Conservation (phyloP, 1,140 invertebrate species). For the Bombus consobrinus region DNA sequence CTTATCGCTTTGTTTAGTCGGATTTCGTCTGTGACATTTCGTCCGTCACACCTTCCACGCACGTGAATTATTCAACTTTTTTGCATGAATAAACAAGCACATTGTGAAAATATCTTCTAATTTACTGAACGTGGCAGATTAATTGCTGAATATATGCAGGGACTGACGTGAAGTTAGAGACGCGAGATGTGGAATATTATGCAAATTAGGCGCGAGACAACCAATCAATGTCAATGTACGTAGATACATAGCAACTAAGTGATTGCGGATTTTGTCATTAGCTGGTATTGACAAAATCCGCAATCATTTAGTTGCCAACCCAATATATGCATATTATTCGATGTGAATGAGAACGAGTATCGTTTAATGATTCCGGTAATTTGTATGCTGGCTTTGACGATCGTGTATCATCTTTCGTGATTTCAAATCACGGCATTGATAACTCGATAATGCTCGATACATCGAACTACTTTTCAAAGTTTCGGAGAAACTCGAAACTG, state of each 20-base stretch:
- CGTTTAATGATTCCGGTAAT: background rate
- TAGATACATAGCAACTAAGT: background rate
- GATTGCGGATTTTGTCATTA: too few relatives aligned
- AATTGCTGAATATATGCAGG: background rate
- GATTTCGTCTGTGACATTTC: too few relatives aligned
- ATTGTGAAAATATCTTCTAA: background rate
- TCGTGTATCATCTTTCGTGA: background rate
- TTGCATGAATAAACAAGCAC: too few relatives aligned
- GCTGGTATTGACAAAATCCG: too few relatives aligned
- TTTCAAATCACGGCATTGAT: background rate
- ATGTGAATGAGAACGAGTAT: background rate
- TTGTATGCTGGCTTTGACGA: background rate
- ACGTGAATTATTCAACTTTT: too few relatives aligned
- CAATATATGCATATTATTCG: background rate
- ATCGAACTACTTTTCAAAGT: background rate
- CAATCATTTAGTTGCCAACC: too few relatives aligned
- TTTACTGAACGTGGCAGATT: background rate
- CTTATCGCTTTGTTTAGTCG: too few relatives aligned
- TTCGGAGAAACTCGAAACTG: background rate
- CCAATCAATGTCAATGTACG: background rate
- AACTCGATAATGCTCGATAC: background rate
- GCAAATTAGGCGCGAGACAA: conserved; percentile 5
- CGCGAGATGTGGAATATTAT: background rate
- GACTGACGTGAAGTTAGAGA: background rate
- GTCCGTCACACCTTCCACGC: too few relatives aligned